phyloP scores from a whole-genome alignment of 30 jellyfish, hydroid and myxozoan genomes.

The Nemopilema nomurai region DNA sequence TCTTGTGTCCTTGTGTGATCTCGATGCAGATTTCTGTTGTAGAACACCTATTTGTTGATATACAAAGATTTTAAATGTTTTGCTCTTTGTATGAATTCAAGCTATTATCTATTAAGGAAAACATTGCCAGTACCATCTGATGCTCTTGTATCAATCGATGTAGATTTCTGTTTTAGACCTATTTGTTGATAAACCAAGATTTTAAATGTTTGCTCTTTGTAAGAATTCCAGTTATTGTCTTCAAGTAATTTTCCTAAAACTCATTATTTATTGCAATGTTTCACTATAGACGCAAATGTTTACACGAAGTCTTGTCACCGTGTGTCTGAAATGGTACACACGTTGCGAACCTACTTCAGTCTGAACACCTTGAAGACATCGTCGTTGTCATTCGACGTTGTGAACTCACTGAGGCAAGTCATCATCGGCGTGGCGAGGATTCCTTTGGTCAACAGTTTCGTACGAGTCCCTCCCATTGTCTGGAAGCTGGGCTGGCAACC shows the following conservation, averaged over 20 bases:
- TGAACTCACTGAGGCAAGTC: constrained; percentile 53
- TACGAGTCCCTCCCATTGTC: constrained; percentile 92
- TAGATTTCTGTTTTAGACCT: background rate
- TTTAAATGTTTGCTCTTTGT: no score
- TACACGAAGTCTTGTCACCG: constrained; percentile 67
- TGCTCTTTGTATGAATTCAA: no score
- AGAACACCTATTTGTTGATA: no score
- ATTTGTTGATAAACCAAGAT: no score
- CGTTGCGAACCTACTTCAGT: constrained; percentile 59
- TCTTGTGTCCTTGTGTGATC: no score
- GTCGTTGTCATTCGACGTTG: constrained; percentile 53
- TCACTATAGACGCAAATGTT: constrained; percentile 34
- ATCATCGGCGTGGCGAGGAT: constrained; percentile 87
- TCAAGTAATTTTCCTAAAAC: no score
- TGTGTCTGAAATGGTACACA: constrained; percentile 83
- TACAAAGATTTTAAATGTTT: no score
- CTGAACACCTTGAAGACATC: constrained; percentile 8
- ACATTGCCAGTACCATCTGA: no score
- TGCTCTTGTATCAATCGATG: no score
- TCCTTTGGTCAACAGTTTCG: constrained; percentile 86
- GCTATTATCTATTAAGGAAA: no score
- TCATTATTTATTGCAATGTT: background rate
- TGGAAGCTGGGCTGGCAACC: constrained; percentile 97
- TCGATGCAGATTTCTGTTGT: no score
- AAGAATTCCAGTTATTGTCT: no score